A percentile compares a stretch with the other conserved stretches of the same genome.
Evolutionary conservation across 2,888 invertebrate genomes (phyloP).

Genomic region (Criorhina ranunculi): DNA sequence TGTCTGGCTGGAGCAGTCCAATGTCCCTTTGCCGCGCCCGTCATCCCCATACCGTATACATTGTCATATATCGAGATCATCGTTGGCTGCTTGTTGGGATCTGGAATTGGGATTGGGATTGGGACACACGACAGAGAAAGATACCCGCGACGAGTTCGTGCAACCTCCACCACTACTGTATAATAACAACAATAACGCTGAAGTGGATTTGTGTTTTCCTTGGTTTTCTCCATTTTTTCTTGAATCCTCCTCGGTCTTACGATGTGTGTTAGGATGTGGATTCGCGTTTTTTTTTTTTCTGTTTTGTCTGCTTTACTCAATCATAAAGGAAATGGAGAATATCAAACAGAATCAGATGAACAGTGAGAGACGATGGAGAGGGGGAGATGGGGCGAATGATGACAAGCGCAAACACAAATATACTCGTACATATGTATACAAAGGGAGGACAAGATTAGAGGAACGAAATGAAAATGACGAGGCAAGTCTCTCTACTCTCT

Average conservation of each 20-base stretch:
- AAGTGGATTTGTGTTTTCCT: slow-evolving; percentile 70
- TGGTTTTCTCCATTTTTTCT: slow-evolving; percentile 51
- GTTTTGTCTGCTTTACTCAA: slow-evolving; percentile 66
- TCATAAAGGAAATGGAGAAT: slow-evolving; percentile 75
- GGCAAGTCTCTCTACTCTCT: slow-evolving; percentile 60
- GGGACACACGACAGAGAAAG: slow-evolving; percentile 29
- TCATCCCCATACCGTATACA: slow-evolving; percentile 1
- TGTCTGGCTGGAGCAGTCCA: slow-evolving; percentile 46
- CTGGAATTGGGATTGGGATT: slow-evolving; percentile 32
- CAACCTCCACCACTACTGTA: slow-evolving; percentile 58
- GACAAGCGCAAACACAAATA: slow-evolving; percentile 48
- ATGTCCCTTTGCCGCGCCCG: slow-evolving; percentile 31
- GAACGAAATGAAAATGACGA: slow-evolving; percentile 61
- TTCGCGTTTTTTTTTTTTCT: slow-evolving; percentile 24
- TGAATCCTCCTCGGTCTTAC: slow-evolving; percentile 5
- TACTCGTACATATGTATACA: slow-evolving; percentile 2
- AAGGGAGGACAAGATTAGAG: slow-evolving; percentile 39
- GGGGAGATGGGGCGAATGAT: background rate
- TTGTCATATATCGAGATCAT: slow-evolving; percentile 36
- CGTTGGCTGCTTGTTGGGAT: slow-evolving; percentile 14
- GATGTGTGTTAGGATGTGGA: slow-evolving; percentile 20
- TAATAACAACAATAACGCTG: slow-evolving; percentile 49
- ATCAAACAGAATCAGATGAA: slow-evolving; percentile 67
- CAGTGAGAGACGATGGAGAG: slow-evolving; percentile 6
- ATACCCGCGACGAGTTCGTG: slow-evolving; percentile 24